These are phyloP conservation scores for Vidua chalybeata DNA, from an alignment of 2,113 vertebrate species.

Conservation along the genomic window DNA sequence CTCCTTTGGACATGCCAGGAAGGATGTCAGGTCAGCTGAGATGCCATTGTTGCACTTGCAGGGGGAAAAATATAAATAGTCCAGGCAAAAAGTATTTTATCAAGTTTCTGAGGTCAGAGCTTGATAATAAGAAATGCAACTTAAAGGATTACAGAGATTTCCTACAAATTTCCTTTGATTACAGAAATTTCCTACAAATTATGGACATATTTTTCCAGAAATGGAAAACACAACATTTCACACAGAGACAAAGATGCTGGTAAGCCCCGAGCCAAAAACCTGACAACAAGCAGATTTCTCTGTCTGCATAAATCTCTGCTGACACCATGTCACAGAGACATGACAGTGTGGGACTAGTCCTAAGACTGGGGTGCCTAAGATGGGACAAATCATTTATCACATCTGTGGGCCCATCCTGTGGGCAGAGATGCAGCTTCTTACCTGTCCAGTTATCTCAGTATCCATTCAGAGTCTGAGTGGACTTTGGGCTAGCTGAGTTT, in stretches of 20 bases:
- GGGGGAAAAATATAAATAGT: conserved; percentile 7
- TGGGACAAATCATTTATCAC: neutral
- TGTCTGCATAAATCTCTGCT: neutral
- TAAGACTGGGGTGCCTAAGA: neutral
- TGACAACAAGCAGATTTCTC: neutral
- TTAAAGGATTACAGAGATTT: neutral
- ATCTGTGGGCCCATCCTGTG: too few relatives aligned
- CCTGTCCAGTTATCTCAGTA: neutral
- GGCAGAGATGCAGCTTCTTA: neutral
- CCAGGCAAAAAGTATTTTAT: conserved; percentile 37
- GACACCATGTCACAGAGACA: neutral
- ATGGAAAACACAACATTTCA: neutral
- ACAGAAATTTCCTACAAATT: neutral
- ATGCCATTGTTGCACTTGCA: conserved; percentile 20
- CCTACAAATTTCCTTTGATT: neutral
- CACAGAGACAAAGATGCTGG: neutral
- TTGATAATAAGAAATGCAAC: conserved; percentile 2
- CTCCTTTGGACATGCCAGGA: conserved; percentile 32
- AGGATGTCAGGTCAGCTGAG: conserved; percentile 62
- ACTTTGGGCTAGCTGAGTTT: neutral
- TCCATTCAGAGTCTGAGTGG: neutral
- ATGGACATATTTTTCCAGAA: neutral
- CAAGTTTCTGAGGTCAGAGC: neutral
- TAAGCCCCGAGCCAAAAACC: neutral
- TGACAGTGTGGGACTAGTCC: neutral